Evolutionary conservation across 2,113 vertebrate genomes (phyloP).

Genomic region (Dendropsophus ebraccatus): DNA sequence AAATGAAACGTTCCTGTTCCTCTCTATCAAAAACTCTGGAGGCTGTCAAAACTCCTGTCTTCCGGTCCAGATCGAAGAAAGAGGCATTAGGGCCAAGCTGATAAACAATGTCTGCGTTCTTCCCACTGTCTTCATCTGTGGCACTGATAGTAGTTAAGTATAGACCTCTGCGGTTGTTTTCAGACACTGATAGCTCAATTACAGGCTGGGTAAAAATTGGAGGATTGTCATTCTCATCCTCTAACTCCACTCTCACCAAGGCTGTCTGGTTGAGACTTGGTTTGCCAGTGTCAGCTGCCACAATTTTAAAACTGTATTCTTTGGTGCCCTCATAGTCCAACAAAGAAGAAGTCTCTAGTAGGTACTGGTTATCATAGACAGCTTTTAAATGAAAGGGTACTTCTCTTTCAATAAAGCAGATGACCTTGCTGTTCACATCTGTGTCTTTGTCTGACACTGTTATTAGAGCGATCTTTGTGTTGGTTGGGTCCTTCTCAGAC

Average conservation of each 20-base stretch:
- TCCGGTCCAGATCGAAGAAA: constrained; percentile 97
- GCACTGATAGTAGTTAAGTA: constrained; percentile 96
- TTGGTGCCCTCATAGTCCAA: constrained; percentile 98
- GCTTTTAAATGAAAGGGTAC: constrained; percentile 97
- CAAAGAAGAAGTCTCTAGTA: constrained; percentile 94
- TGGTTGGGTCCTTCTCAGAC: constrained; percentile 97
- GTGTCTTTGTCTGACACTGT: constrained; percentile 98
- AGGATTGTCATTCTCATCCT: constrained; percentile 98
- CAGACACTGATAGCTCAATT: constrained; percentile 95
- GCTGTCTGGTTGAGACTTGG: constrained; percentile 97
- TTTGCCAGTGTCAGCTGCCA: constrained; percentile 96
- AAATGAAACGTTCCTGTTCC: constrained; percentile 96
- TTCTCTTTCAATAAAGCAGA: constrained; percentile 98
- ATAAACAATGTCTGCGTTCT: constrained; percentile 98
- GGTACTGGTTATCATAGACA: constrained; percentile 97
- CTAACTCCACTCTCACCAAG: constrained; percentile 92
- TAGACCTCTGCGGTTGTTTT: constrained; percentile 96
- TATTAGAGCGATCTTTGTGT: constrained; percentile 98
- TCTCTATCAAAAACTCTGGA: constrained; percentile 97
- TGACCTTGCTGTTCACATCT: constrained; percentile 98
- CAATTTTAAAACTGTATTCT: constrained; percentile 99
- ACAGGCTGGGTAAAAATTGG: constrained; percentile 98
- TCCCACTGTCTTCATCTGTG: constrained; percentile 97
- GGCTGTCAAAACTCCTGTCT: constrained; percentile 95
- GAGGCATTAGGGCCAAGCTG: constrained; percentile 97